These are phyloP conservation scores for Eristalinus aeneus DNA, from an alignment of 2,888 invertebrate species.

Conservation along the genomic window DNA sequence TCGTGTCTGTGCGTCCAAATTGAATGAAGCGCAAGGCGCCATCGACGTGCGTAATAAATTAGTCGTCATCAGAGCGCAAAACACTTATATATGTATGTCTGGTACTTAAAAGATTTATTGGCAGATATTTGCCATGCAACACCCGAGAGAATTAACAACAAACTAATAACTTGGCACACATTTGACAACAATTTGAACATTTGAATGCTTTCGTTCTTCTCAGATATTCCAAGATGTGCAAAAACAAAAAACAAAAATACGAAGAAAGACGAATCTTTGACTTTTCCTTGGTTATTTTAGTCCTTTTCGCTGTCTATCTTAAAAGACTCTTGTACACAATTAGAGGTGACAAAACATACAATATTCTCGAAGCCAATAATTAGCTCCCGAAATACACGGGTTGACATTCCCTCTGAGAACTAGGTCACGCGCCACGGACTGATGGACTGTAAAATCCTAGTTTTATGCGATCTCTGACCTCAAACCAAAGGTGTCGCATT, in stretches of 20 bases:
- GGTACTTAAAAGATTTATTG: constrained; percentile 28
- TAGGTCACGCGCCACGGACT: neutral
- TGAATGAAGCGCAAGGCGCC: neutral
- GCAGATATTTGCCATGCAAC: neutral
- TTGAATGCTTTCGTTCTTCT: neutral
- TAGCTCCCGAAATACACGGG: neutral
- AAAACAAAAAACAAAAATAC: neutral
- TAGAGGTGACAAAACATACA: neutral
- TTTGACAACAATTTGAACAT: neutral
- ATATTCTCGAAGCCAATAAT: neutral
- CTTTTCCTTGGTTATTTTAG: neutral
- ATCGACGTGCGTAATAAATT: constrained; percentile 37
- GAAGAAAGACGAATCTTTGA: neutral
- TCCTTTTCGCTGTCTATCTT: neutral
- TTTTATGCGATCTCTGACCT: neutral
- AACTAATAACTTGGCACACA: neutral
- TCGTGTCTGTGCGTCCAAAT: neutral
- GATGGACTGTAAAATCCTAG: neutral
- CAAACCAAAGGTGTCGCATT: neutral
- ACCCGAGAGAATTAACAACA: neutral
- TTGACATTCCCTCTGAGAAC: neutral
- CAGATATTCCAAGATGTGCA: neutral
- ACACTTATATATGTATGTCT: constrained; percentile 12
- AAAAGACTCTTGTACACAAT: neutral
- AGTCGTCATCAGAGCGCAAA: constrained; percentile 11